These are phyloP conservation scores for Carpatolechia fugitivella DNA, from an alignment of 2,888 invertebrate species.

Conservation along the genomic window DNA sequence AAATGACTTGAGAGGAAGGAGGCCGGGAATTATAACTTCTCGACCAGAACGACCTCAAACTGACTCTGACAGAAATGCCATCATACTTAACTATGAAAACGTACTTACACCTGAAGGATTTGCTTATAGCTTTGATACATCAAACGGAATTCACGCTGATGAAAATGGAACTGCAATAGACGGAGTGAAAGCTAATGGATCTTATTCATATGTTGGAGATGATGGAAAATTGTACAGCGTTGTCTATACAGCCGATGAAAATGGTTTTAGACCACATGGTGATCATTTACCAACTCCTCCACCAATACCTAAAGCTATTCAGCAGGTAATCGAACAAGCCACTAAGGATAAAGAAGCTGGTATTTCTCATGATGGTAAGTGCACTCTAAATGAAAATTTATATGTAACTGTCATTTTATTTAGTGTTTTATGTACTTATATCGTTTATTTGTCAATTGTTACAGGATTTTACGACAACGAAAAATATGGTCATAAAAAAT, in stretches of 20 bases:
- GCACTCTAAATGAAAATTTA: too few relatives aligned
- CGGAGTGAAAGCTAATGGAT: conserved; percentile 57
- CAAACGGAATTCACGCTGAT: conserved; percentile 63
- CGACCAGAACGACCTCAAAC: conserved; percentile 44
- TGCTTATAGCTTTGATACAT: conserved; percentile 59
- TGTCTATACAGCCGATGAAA: conserved; percentile 62
- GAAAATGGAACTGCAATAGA: conserved; percentile 54
- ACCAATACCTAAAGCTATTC: conserved; percentile 60
- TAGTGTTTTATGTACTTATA: background rate
- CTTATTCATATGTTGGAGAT: conserved; percentile 63
- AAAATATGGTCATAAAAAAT: conserved; percentile 59
- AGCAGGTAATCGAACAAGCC: conserved; percentile 56
- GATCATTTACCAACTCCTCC: conserved; percentile 67
- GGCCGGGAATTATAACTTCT: background rate
- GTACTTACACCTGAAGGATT: conserved; percentile 49
- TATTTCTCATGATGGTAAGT: conserved; percentile 57
- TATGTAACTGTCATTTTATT: too few relatives aligned
- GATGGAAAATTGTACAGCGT: conserved; percentile 61
- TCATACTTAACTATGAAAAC: conserved; percentile 52
- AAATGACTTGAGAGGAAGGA: background rate
- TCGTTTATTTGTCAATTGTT: conserved; percentile 18
- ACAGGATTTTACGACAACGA: conserved; percentile 58
- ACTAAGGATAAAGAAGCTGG: conserved; percentile 48
- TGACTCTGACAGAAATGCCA: conserved; percentile 48
- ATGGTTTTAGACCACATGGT: conserved; percentile 59